Conservation (phyloP, 2,888 invertebrate genomes). For the Boloria selene region DNA sequence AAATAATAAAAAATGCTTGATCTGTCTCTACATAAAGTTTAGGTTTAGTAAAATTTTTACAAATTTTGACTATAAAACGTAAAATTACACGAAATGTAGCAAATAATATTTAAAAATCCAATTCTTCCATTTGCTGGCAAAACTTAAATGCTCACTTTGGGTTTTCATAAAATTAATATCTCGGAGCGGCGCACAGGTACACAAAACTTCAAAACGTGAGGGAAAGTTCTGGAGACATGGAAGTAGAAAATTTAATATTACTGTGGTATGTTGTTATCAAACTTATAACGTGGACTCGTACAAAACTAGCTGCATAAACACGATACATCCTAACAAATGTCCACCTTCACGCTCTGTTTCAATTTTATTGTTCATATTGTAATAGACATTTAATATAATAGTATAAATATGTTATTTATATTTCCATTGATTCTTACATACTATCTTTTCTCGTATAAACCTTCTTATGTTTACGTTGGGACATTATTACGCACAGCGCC, state of each 20-base stretch:
- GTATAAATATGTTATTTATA: no score
- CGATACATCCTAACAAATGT: conserved; percentile 14
- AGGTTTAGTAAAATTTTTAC: no score
- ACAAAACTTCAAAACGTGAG: conserved; percentile 61
- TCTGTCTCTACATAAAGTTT: no score
- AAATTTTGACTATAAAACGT: neutral
- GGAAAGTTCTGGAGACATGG: conserved; percentile 68
- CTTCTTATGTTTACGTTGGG: no score
- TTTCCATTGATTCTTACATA: no score
- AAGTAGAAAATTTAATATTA: conserved; percentile 72
- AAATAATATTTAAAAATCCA: conserved; percentile 47
- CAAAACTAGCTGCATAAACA: conserved; percentile 30
- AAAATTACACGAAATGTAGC: conserved; percentile 11
- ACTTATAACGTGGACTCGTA: conserved; percentile 47
- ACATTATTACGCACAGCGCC: no score
- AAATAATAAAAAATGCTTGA: no score
- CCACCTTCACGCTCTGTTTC: conserved; percentile 8
- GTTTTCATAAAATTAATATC: conserved; percentile 72
- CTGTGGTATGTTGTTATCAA: conserved; percentile 45
- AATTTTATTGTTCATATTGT: conserved; percentile 6
- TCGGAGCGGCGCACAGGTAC: conserved; percentile 60
- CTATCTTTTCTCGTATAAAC: no score
- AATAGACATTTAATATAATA: neutral
- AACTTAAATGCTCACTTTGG: conserved; percentile 54
- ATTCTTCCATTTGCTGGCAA: conserved; percentile 54